Base-by-base conservation (phyloP, 2,797 vertebrate genomes). In the Avahi laniger region DNA sequence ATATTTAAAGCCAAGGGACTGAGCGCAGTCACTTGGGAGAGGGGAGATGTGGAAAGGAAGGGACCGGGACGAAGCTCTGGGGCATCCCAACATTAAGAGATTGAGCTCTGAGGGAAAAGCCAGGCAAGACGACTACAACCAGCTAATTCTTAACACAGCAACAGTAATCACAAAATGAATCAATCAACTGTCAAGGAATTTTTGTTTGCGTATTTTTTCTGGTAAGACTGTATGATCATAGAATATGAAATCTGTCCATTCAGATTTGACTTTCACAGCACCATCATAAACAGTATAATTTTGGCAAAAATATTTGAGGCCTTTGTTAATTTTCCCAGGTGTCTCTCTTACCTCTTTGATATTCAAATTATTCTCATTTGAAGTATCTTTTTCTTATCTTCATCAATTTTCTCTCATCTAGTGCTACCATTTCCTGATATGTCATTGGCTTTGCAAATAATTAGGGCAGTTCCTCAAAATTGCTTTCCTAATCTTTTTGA, bases 401-500 rank as follows among this genome's bases (percentile, higher is more conserved):
- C 43, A 18, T 3, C 12, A 17, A n/a, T 61, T 78, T 70, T 57
- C 70, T 91, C 59, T 69, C 78, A 1, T 67, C 85, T 65, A 48
- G 67, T 3, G 7, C 12, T 43, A 65, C 22, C n/a, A n/a, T 72
- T 70, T 87, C 79, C 70, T 80, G 61, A 9, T n/a, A 15, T 33
- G 76, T 83, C 75, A 76, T 38, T 41, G 75, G 61, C 80, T 87
- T 67, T 87, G 84, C 85, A 89, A 65, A 30, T 12, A 18, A 75
- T 30, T 14, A 67, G 52, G 48, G 43, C n/a, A 35, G 41, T 85
- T 95, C 73, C 57, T 33, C 26, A 12, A 89, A 93, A 82, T 1
- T 22, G 18, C 78, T 81, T 92, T 95, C 83, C 80, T 83, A 38
- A 84, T 87, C 92, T 93, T 80, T 48, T 59, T 20, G 59, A 86